Evolutionary conservation across 2,113 vertebrate species (phyloP).

Genomic region (Sula dactylatra): DNA sequence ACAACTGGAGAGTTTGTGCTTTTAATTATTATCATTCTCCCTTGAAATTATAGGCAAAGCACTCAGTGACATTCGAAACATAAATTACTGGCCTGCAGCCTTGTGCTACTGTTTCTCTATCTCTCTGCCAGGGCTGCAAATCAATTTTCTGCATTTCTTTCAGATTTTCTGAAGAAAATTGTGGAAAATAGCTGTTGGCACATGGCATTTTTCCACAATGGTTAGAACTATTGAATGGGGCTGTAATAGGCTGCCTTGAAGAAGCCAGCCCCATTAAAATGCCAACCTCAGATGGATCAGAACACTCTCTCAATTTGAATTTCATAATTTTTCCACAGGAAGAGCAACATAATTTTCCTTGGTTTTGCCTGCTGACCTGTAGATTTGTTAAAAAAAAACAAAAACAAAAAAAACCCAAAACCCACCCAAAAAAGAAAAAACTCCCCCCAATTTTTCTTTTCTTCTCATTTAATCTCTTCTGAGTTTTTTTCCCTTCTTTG

Average conservation of each 20-base stretch:
- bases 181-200: constrained; percentile 83
- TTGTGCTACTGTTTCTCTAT: constrained; percentile 77
- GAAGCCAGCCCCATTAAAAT: constrained; percentile 72
- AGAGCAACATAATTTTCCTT: constrained; percentile 41
- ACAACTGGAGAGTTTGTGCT: constrained; percentile 73
- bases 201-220: constrained; percentile 80
- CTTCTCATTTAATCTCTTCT: not conserved
- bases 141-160: constrained; percentile 82
- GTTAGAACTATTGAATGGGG: constrained; percentile 78
- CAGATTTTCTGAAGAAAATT: constrained; percentile 77
- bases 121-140: constrained; percentile 74
- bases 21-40: constrained; percentile 82
- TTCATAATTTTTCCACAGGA: constrained; percentile 78
- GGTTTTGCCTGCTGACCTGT: constrained; percentile 13
- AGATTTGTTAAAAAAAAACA: not conserved
- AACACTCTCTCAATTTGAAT: constrained; percentile 62
- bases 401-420: no score
- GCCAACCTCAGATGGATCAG: constrained; percentile 71
- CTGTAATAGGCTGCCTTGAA: constrained; percentile 66
- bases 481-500: rapidly evolving
- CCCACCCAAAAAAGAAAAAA: not conserved
- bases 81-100: constrained; percentile 82
- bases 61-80: constrained; percentile 77
- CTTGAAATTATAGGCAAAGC: constrained; percentile 78
- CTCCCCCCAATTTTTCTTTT: not conserved